Conservation (phyloP, 2,113 vertebrate genomes). For the Paratilapia polleni region DNA sequence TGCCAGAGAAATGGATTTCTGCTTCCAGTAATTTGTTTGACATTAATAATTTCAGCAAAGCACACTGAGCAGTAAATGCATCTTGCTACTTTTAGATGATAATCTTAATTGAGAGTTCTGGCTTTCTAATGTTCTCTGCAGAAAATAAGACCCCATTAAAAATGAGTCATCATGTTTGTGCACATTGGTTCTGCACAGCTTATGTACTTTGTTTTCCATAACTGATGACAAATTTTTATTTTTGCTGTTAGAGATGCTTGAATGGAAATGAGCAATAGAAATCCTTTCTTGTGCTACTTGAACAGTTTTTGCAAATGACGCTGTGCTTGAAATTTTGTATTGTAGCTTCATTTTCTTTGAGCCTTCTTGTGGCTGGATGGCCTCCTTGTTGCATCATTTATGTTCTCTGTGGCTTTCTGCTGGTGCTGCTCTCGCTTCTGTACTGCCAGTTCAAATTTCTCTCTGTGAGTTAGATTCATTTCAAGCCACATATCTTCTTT, state of each 20-base stretch:
- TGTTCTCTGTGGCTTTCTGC: constrained; percentile 40
- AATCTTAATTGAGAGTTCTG: constrained; percentile 55
- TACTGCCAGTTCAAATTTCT: constrained; percentile 34
- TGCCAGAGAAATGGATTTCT: constrained; percentile 44
- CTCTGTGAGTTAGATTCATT: constrained; percentile 61
- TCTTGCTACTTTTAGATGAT: constrained; percentile 53
- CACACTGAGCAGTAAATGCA: constrained; percentile 30
- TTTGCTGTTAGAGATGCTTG: neutral
- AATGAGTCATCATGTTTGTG: constrained; percentile 26
- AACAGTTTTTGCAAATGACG: constrained; percentile 27
- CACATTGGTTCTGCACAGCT: neutral
- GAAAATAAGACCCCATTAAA: constrained; percentile 23
- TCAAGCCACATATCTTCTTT: constrained; percentile 67
- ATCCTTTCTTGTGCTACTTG: neutral
- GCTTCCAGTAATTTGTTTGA: constrained; percentile 26
- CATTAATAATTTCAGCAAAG: constrained; percentile 19
- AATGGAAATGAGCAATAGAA: neutral
- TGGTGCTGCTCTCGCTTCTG: constrained; percentile 48
- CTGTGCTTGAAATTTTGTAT: constrained; percentile 44
- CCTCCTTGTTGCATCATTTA: constrained; percentile 43
- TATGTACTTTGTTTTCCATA: constrained; percentile 4
- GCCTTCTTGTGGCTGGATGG: constrained; percentile 23
- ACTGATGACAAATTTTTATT: neutral
- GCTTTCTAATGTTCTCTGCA: constrained; percentile 35
- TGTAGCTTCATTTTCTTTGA: constrained; percentile 34